phyloP scores from a whole-genome alignment of 2,888 invertebrate species.

The Lissonota sp. region DNA sequence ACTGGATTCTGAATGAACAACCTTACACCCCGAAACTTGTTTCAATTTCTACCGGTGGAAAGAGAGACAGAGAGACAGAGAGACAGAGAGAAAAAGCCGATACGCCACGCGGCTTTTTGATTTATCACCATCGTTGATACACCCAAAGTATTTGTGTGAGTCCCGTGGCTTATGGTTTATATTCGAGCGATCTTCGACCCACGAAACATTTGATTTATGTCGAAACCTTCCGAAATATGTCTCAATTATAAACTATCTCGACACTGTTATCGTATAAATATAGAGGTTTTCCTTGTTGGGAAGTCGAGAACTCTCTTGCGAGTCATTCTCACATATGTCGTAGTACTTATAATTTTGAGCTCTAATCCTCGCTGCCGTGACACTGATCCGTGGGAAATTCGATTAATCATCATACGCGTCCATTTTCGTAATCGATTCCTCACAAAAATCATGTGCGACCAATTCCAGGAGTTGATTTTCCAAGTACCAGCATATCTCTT shows the following conservation, averaged over 20 bases:
- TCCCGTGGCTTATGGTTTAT: conserved; percentile 17
- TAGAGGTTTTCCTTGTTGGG: not conserved
- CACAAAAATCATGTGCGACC: too few relatives aligned
- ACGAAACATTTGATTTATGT: conserved; percentile 62
- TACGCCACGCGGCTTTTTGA: conserved; percentile 51
- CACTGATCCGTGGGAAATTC: too few relatives aligned
- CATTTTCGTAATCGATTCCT: too few relatives aligned
- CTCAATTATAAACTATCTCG: conserved; percentile 58
- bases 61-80: not conserved
- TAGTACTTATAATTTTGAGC: too few relatives aligned
- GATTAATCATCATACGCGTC: too few relatives aligned
- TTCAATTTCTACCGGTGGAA: too few relatives aligned
- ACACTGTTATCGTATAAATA: conserved; percentile 25
- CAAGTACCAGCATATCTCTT: too few relatives aligned
- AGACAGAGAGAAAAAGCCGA: conserved; percentile 38
- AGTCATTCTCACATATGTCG: too few relatives aligned
- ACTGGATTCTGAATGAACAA: conserved; percentile 31
- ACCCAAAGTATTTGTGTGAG: conserved; percentile 11
- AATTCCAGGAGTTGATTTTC: too few relatives aligned
- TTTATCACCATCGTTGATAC: conserved; percentile 49
- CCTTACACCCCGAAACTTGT: conserved; percentile 37
- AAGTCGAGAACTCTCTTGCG: too few relatives aligned
- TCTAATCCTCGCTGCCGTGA: too few relatives aligned
- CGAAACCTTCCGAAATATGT: conserved; percentile 54
- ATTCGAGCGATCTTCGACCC: conserved; percentile 29